phyloP scores from a whole-genome alignment of 2,888 invertebrate genomes.

The Diarsia rubi region DNA sequence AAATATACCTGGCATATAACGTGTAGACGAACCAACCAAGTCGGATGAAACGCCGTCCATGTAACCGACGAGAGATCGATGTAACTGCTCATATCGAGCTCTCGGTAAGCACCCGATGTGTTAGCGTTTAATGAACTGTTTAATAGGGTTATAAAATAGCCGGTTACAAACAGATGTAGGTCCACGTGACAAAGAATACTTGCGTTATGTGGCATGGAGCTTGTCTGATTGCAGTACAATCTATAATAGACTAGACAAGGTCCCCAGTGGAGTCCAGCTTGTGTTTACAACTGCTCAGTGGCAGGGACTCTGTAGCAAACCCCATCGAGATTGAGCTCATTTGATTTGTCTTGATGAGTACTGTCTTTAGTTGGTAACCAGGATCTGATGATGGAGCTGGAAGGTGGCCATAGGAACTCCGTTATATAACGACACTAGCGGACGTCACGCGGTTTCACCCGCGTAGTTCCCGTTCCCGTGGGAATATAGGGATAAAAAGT shows the following conservation, averaged over 20 bases:
- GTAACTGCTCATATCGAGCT: not conserved
- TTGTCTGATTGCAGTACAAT: not conserved
- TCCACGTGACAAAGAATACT: conserved; percentile 18
- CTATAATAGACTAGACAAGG: not conserved
- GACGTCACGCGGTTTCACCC: too few species aligned
- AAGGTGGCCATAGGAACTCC: too few species aligned
- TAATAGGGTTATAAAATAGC: conserved; percentile 26
- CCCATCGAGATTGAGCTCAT: too few species aligned
- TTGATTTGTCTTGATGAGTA: too few species aligned
- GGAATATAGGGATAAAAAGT: too few species aligned
- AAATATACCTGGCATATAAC: not conserved
- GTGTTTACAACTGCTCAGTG: not conserved
- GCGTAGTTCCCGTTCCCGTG: too few species aligned
- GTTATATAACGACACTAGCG: too few species aligned
- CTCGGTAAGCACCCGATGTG: not conserved
- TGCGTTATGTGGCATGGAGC: not conserved
- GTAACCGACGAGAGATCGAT: not conserved
- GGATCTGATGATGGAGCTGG: too few species aligned
- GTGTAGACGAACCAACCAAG: too few species aligned
- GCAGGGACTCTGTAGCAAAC: too few species aligned
- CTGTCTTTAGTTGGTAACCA: too few species aligned
- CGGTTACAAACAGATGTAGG: not conserved
- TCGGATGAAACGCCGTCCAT: too few species aligned
- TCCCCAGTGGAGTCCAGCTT: not conserved
- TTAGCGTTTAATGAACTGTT: conserved; percentile 32